phyloP scores from a whole-genome alignment of 2,888 invertebrate species.

The Drosophila flavopinicola region DNA sequence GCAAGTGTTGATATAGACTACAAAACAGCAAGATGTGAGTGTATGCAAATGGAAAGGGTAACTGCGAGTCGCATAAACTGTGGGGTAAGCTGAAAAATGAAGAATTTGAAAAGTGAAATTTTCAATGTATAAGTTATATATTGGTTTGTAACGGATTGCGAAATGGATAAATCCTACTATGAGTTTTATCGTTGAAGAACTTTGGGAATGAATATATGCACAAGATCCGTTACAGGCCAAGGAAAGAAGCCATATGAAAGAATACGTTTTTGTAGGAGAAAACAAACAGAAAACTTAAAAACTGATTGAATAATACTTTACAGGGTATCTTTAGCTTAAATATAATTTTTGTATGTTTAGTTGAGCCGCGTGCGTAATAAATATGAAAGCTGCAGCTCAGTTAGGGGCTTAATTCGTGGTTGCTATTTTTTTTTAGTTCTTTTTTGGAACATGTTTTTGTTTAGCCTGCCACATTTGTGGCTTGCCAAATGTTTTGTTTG shows the following conservation, averaged over 20 bases:
- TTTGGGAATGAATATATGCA: too few relatives aligned
- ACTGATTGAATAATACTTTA: too few relatives aligned
- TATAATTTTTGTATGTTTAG: too few relatives aligned
- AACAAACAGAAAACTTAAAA: too few relatives aligned
- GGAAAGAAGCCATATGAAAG: too few relatives aligned
- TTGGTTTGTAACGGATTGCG: too few relatives aligned
- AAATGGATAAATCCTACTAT: too few relatives aligned
- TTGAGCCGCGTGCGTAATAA: conserved; percentile 1
- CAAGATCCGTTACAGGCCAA: too few relatives aligned
- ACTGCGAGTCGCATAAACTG: not conserved
- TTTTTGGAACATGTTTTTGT: conserved; percentile 31
- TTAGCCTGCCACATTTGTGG: conserved; percentile 40
- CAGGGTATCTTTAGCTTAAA: conserved; percentile 8
- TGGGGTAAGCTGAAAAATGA: not conserved
- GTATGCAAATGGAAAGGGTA: conserved; percentile 4
- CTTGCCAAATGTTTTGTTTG: conserved; percentile 50
- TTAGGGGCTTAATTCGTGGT: conserved; percentile 16
- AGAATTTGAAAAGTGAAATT: too few relatives aligned
- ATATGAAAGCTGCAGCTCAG: not conserved
- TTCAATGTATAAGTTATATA: too few relatives aligned
- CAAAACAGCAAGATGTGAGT: not conserved
- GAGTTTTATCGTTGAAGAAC: too few relatives aligned
- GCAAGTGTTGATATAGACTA: conserved; percentile 32
- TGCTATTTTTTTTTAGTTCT: conserved; percentile 1
- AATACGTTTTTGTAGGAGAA: too few relatives aligned